Percentiles rank a stretch among this genome's conserved stretches.
Conservation (phyloP, 2,888 invertebrate species). For the Caenorhabditis uteleia region DNA sequence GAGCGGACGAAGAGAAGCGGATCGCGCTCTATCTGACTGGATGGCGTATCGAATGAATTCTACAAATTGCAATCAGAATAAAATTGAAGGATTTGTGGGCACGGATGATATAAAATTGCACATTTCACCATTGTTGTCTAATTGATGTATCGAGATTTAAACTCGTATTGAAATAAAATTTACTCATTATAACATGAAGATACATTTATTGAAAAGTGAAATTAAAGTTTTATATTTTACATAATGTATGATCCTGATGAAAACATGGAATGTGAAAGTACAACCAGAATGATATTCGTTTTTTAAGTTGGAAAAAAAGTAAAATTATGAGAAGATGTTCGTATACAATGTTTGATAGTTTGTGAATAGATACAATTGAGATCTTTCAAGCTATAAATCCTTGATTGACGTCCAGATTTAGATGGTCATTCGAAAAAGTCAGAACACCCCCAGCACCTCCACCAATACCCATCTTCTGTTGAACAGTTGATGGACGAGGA, state of each 20-base stretch:
- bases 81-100: neutral
- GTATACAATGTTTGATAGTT: no score
- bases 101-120: constrained; percentile 1
- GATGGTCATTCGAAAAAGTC: constrained; percentile 8
- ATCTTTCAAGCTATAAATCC: no score
- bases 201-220: neutral
- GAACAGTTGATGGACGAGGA: constrained; percentile 39
- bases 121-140: neutral
- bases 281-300: no score
- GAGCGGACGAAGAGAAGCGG: constrained; percentile 61
- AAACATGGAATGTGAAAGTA: no score
- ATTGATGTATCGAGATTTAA: neutral
- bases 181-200: neutral
- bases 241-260: no score
- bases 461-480: constrained; percentile 35
- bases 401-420: neutral
- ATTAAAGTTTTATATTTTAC: neutral
- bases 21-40: constrained; percentile 38
- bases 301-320: no score
- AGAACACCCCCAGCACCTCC: constrained; percentile 29
- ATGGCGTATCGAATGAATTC: neutral
- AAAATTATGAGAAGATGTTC: no score
- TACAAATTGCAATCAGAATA: neutral
- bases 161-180: neutral
- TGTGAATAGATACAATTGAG: no score